phyloP scores from a whole-genome alignment of 2,888 invertebrate genomes.

The Noctuana brunneofusca region DNA sequence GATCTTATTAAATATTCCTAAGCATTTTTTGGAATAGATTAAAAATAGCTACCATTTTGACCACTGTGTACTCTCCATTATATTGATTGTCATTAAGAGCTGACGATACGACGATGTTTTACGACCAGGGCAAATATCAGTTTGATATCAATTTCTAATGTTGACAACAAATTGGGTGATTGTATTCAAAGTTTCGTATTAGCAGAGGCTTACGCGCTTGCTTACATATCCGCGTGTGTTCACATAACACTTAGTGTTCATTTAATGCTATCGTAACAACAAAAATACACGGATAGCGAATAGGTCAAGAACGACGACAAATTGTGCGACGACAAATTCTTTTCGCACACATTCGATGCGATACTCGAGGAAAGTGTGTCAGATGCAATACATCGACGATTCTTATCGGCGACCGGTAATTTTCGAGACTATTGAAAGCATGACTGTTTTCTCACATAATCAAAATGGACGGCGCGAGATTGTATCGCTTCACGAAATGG shows the following conservation, averaged over 20 bases:
- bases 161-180: background rate
- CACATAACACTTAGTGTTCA: background rate
- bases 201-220: background rate
- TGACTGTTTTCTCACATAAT: slow-evolving; percentile 50
- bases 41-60: no score
- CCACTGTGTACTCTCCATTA: no score
- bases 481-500: slow-evolving; percentile 39
- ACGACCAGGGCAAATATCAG: no score
- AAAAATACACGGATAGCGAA: background rate
- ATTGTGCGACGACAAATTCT: slow-evolving; percentile 43
- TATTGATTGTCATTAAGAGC: no score
- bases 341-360: slow-evolving; percentile 42
- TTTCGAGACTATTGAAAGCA: slow-evolving; percentile 59
- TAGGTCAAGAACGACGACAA: slow-evolving; percentile 42
- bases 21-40: background rate
- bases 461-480: slow-evolving; percentile 38
- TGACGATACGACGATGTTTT: no score
- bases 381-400: slow-evolving; percentile 56
- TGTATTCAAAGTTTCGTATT: background rate
- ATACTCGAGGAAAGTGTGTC: slow-evolving; percentile 63
- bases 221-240: background rate
- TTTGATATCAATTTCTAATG: no score
- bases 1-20: background rate
- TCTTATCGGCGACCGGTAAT: slow-evolving; percentile 49
- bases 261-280: background rate